Percentiles rank a stretch among this genome's conserved stretches.
Evolutionary conservation across 2,888 invertebrate species (phyloP).

Genomic region (Caenorhabditis plicata): DNA sequence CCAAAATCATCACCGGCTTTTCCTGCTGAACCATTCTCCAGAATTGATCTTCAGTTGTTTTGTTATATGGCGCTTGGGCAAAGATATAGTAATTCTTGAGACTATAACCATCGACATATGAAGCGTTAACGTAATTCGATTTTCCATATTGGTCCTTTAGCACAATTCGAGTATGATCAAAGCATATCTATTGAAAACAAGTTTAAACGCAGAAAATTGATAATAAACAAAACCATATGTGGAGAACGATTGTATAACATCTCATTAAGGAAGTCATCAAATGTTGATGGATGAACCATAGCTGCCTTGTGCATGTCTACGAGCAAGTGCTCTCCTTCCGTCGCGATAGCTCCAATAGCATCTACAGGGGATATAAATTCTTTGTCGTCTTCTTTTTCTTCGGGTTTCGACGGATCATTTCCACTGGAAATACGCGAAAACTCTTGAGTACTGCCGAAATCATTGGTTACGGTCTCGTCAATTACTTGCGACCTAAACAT

Average conservation of each 20-base stretch:
- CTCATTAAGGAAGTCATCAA: conserved; percentile 15
- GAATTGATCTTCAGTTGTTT: conserved; percentile 7
- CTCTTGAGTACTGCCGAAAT: no score
- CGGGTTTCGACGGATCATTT: no score
- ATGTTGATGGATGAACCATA: conserved; percentile 10
- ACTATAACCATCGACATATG: conserved; percentile 23
- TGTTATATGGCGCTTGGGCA: conserved; percentile 28
- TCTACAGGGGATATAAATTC: no score
- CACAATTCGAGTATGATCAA: conserved; percentile 21
- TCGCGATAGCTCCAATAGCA: no score
- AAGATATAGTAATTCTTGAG: conserved; percentile 24
- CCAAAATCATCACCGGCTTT: conserved; percentile 27
- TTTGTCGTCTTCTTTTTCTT: no score
- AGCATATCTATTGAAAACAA: conserved; percentile 4
- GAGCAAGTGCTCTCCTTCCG: no score
- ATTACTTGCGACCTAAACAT: no score
- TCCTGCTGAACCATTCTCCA: conserved; percentile 22
- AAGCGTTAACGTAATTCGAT: conserved; percentile 21
- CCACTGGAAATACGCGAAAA: no score
- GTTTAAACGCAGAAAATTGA: neutral
- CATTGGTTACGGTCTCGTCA: no score
- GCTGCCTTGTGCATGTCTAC: conserved; percentile 18
- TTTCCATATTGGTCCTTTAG: conserved; percentile 7
- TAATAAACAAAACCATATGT: conserved; percentile 2
- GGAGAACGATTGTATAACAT: conserved; percentile 19